Conservation (phyloP, 1,140 invertebrate species). For the Xylocopa sonorina region DNA sequence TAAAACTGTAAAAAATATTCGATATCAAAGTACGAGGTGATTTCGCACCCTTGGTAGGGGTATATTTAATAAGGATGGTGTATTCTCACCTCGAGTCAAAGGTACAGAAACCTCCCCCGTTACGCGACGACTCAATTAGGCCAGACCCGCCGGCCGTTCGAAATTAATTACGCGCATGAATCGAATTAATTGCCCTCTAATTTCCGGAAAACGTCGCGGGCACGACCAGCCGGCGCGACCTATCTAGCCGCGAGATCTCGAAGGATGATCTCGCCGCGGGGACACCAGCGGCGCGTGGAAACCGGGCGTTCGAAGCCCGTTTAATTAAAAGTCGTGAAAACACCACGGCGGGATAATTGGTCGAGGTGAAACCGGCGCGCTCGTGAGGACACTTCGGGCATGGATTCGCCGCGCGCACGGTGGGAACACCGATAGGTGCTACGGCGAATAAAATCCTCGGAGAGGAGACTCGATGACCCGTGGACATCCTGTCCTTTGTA, state of each 20-base stretch:
- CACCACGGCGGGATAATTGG: constrained; percentile 12
- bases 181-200: constrained; percentile 33
- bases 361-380: constrained; percentile 18
- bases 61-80: too few species aligned
- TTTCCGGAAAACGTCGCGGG: constrained; percentile 8
- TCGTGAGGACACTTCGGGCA: neutral
- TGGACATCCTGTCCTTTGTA: constrained; percentile 67
- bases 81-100: neutral
- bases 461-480: constrained; percentile 64
- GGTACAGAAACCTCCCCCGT: neutral
- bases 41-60: too few species aligned
- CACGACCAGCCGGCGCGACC: neutral
- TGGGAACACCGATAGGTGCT: constrained; percentile 18
- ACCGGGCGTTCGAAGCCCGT: constrained; percentile 4
- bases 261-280: neutral
- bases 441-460: constrained; percentile 60
- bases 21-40: too few species aligned
- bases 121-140: constrained; percentile 15
- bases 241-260: constrained; percentile 19
- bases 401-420: neutral
- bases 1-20: too few species aligned
- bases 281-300: too few species aligned
- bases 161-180: constrained; percentile 16
- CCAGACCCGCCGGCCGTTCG: too few species aligned
- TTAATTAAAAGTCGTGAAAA: constrained; percentile 51